A percentile compares a stretch with the other conserved stretches of the same genome.
Conservation (phyloP, 2,797 vertebrate species). For the Lepilemur ruficaudatus region DNA sequence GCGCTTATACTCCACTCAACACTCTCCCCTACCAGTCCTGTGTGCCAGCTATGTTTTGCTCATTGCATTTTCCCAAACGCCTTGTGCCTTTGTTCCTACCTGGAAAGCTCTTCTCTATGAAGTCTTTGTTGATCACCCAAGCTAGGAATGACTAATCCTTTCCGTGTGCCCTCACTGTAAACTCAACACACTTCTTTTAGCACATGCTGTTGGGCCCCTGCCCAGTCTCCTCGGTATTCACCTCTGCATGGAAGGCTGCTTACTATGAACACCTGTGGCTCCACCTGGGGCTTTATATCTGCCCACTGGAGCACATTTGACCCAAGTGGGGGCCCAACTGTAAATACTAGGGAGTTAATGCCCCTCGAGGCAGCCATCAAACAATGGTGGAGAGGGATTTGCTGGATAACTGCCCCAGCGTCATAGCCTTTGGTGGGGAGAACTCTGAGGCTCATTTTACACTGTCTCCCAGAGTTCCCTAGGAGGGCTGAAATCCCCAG, state of each 20-base stretch:
- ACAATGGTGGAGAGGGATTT: not conserved
- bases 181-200: not conserved
- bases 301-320: not conserved
- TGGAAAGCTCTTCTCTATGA: slow-evolving; percentile 8
- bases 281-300: not conserved
- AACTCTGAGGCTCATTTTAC: not conserved
- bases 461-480: not conserved
- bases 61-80: not conserved
- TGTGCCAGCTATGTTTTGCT: not conserved
- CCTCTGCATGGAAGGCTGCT: not conserved
- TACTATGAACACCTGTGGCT: not conserved
- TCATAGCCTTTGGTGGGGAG: not conserved
- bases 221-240: not conserved
- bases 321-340: not conserved
- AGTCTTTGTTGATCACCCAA: not conserved
- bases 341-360: not conserved
- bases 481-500: not conserved
- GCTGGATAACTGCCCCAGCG: not conserved
- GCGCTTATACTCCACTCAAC: not conserved
- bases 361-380: not conserved
- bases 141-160: not conserved
- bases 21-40: not conserved
- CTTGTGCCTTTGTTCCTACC: not conserved
- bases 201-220: not conserved
- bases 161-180: not conserved